Evolutionary conservation across 1,140 invertebrate species (phyloP).

Genomic region (Zophobas morio): DNA sequence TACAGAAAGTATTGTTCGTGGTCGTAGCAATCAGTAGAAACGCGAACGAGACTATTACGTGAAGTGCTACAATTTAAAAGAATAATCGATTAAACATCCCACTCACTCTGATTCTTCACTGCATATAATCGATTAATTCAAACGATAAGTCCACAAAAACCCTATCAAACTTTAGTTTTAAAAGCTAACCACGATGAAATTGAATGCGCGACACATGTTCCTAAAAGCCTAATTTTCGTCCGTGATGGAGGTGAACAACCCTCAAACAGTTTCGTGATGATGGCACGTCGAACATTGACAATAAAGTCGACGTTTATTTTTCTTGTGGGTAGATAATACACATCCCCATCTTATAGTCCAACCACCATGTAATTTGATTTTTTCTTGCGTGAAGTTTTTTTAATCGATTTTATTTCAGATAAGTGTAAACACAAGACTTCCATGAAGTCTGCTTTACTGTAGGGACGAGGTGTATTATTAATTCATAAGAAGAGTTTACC

Average conservation of each 20-base stretch:
- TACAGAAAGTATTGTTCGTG: no score
- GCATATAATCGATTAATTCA: constrained; percentile 12
- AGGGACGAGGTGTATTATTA: constrained; percentile 8
- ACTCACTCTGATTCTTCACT: constrained; percentile 19
- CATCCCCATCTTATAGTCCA: no score
- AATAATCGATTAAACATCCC: constrained; percentile 24
- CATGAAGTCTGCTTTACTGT: not conserved
- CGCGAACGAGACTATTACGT: constrained; percentile 8
- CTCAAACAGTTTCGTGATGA: not conserved
- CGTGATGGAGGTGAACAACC: not conserved
- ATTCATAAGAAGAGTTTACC: constrained; percentile 22
- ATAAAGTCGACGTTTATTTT: not conserved
- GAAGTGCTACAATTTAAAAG: constrained; percentile 13
- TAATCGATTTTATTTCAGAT: constrained; percentile 15
- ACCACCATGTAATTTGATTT: constrained; percentile 6
- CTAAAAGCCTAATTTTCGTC: constrained; percentile 5
- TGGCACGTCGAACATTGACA: not conserved
- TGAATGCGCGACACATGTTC: not conserved
- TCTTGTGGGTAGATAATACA: not conserved
- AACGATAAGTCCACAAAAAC: no score
- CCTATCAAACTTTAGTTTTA: not conserved
- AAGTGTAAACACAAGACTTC: constrained; percentile 7
- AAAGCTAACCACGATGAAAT: not conserved
- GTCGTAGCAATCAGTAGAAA: not conserved
- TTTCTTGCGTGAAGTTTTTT: not conserved